Evolutionary conservation across 2,113 vertebrate genomes (phyloP).

Genomic region (Vombatus ursinus): DNA sequence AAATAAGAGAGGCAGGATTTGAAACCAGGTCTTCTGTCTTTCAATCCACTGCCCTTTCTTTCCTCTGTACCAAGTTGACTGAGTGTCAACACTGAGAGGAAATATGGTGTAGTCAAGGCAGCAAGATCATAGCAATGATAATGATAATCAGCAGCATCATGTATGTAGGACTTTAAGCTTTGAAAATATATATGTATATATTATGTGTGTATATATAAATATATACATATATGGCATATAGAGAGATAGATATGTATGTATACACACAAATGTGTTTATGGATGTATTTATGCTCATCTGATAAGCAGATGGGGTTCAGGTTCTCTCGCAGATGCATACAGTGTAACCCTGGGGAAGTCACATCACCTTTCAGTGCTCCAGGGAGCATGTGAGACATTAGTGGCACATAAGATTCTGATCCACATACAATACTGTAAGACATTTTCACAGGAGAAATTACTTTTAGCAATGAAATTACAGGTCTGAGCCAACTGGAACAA

Average conservation of each 20-base stretch:
- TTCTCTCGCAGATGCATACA: too few relatives aligned
- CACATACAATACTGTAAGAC: background rate
- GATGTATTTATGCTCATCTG: background rate
- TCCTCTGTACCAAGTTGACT: background rate
- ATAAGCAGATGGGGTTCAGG: too few relatives aligned
- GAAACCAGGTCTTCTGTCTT: background rate
- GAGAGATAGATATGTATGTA: background rate
- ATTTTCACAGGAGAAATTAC: background rate
- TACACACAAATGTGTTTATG: too few relatives aligned
- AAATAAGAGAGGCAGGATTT: background rate
- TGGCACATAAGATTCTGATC: background rate
- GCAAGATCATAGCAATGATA: background rate
- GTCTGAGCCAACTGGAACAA: background rate
- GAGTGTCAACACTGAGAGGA: background rate
- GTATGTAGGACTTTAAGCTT: background rate
- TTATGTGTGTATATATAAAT: background rate
- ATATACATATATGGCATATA: too few relatives aligned
- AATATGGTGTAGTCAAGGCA: background rate
- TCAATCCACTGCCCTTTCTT: background rate
- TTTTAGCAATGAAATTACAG: background rate
- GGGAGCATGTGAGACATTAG: background rate
- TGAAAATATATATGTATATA: background rate
- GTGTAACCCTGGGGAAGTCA: too few relatives aligned
- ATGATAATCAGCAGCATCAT: background rate
- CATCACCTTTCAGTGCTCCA: background rate